Percentiles rank a stretch among this genome's conserved stretches.
These are phyloP conservation scores for Sylvicapra grimmia DNA, from an alignment of 2,113 vertebrate genomes.

Conservation along the genomic window DNA sequence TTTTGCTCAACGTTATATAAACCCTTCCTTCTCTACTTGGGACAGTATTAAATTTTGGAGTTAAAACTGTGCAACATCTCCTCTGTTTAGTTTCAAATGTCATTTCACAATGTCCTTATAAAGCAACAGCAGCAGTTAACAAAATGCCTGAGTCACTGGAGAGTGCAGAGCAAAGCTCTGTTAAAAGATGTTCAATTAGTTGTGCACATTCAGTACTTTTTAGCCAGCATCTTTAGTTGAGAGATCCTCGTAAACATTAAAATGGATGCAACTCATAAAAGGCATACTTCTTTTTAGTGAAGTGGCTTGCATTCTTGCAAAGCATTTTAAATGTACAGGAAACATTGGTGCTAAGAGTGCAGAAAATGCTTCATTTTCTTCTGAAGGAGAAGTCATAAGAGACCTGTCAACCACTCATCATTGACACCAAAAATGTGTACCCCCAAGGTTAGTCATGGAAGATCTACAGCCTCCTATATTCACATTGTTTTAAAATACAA, in stretches of 20 bases:
- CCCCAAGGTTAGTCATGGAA: not conserved
- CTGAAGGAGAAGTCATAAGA: not conserved
- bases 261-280: not conserved
- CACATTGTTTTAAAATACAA: not conserved
- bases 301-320: not conserved
- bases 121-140: not conserved
- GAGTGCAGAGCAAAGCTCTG: not conserved
- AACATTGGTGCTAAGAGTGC: not conserved
- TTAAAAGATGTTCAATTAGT: not conserved
- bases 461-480: not conserved
- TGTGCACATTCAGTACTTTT: not conserved
- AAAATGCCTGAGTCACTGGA: not conserved
- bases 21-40: not conserved
- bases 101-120: not conserved
- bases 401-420: not conserved
- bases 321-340: not conserved
- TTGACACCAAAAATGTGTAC: not conserved
- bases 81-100: not conserved
- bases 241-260: conserved; percentile 15
- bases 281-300: not conserved
- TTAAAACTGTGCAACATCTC: not conserved
- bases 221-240: not conserved
- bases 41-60: not conserved
- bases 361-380: conserved; percentile 8
- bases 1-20: not conserved